Base-by-base conservation (phyloP, 2,113 vertebrate species). In the Chrysemys picta region DNA sequence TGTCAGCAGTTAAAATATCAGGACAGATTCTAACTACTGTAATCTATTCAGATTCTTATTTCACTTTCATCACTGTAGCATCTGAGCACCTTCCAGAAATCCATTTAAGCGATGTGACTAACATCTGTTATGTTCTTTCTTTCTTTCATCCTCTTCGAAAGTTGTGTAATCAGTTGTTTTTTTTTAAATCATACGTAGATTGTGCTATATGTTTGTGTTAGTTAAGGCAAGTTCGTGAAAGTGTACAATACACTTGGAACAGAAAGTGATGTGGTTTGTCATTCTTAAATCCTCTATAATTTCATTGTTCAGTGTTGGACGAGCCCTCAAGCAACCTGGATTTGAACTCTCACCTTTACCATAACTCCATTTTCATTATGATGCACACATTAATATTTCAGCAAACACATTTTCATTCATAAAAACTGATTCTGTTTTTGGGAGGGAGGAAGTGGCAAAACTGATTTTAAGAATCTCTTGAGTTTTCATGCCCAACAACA, bases 291-390 rank as follows among this genome's bases (percentile, higher is more conserved):
- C 72, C 50, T 25, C 10, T 0, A 2, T 25, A 16, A 38, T 84
- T 84, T 45, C 75, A 4, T 75, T 85, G 38, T 21, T 86, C 53
- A 42, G 9, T 38, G n/a, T 75, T 62, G 22, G 31, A 27, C 9
- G 11, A 80, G 38, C 53, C 52, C 69, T 91, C 82, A 35, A 76
- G 25, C 42, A 0, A 1, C 7, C 38, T 0, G 0, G 6, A 65
- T 94, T 65, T 56, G 29, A 49, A 86, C 24, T 29, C 9, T 31
- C 21, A 75, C 38, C 22, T 83, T 83, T 75, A 50, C 21, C 13
- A 10, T 45, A 22, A 82, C 38, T 72, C 82, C 5, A 12, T 42
- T 80, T 72, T 45, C 72, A 29, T 27, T 82, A 9, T 24, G 13
- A 27, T 29, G 1, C 50, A 47, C 14, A 22, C 56, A 19, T 17